A percentile compares a stretch with the other conserved stretches of the same genome.
phyloP scores from a whole-genome alignment of 1,140 invertebrate species.

The Kradibia gibbosae region DNA sequence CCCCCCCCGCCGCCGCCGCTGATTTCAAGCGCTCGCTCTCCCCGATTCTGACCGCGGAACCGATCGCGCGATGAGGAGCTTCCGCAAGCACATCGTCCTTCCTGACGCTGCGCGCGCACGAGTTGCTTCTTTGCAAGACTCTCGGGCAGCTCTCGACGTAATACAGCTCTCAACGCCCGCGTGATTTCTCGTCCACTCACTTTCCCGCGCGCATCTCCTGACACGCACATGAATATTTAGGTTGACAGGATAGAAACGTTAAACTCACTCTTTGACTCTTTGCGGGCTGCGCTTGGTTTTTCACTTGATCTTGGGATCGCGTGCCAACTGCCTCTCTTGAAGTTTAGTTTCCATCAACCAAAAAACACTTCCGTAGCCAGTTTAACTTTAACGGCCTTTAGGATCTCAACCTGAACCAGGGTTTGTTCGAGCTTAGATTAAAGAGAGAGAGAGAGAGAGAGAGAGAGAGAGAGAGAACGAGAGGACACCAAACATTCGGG shows the following conservation, averaged over 20 bases:
- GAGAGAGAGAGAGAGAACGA: not conserved
- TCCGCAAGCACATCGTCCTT: no score
- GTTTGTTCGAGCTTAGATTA: not conserved
- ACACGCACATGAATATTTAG: not conserved
- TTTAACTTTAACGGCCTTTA: no score
- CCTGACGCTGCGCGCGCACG: no score
- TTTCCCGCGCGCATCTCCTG: not conserved
- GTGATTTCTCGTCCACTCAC: not conserved
- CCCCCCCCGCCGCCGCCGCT: no score
- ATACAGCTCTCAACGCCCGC: no score
- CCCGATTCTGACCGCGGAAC: no score
- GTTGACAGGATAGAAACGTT: slow-evolving; percentile 19
- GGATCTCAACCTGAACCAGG: no score
- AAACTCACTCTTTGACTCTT: not conserved
- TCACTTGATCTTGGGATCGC: not conserved
- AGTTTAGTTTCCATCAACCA: not conserved
- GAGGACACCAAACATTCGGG: not conserved
- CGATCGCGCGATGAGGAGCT: no score
- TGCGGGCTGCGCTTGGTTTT: not conserved
- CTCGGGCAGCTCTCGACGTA: no score
- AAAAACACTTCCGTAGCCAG: not conserved
- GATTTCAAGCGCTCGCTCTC: no score
- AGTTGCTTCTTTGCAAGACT: no score
- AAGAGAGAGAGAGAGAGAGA: not conserved
- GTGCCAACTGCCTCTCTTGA: not conserved